Evolutionary conservation across 2,797 vertebrate species (phyloP).

Genomic region (Acipenser transmontanus): DNA sequence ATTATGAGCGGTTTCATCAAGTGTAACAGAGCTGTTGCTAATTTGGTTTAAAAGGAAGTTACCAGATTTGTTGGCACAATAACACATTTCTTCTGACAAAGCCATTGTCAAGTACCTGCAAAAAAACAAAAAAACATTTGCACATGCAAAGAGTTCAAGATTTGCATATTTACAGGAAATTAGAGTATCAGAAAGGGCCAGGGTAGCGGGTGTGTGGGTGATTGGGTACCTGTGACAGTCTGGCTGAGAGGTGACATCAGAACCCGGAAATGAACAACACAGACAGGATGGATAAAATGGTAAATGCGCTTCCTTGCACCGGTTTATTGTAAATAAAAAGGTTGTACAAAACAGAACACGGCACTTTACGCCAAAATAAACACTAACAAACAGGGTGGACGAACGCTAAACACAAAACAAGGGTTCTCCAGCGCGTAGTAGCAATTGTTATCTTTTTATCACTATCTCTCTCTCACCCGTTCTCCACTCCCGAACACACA

Average conservation of each 20-base stretch:
- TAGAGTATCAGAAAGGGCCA: too few relatives aligned
- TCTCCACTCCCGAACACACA: too few relatives aligned
- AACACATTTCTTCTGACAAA: slow-evolving; percentile 36
- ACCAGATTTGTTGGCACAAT: slow-evolving; percentile 36
- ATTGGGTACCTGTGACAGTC: background rate
- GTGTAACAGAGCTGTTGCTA: slow-evolving; percentile 23
- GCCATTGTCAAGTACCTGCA: slow-evolving; percentile 35
- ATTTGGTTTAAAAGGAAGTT: slow-evolving; percentile 25
- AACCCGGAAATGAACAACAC: slow-evolving; percentile 1
- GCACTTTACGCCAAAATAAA: too few relatives aligned
- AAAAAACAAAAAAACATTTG: slow-evolving; percentile 6
- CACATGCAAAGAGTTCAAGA: background rate
- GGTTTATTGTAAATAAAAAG: background rate
- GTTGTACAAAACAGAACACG: background rate
- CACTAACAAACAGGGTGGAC: too few relatives aligned
- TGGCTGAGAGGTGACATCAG: slow-evolving; percentile 4
- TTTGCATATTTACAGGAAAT: background rate
- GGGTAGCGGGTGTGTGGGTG: too few relatives aligned
- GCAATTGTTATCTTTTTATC: too few relatives aligned
- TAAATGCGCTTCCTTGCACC: background rate
- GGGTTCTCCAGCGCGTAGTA: too few relatives aligned
- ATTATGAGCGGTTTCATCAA: slow-evolving; percentile 12
- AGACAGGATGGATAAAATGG: background rate
- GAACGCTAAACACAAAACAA: too few relatives aligned
- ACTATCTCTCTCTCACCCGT: too few relatives aligned